A percentile compares a stretch with the other conserved stretches of the same genome.
Evolutionary conservation across 2,113 vertebrate species (phyloP).

Genomic region (Ciconia stormi): DNA sequence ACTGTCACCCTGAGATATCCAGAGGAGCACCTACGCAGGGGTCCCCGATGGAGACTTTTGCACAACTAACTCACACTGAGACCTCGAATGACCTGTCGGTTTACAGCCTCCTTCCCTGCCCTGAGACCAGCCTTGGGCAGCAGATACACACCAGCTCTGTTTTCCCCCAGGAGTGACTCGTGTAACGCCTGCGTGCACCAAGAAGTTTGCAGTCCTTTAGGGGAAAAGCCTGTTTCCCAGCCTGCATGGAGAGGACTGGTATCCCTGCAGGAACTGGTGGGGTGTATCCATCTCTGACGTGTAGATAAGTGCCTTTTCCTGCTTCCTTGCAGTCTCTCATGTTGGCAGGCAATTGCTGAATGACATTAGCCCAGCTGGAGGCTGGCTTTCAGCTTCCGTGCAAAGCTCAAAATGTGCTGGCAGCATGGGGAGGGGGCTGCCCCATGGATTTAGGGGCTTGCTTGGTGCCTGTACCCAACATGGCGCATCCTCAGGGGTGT

Average conservation of each 20-base stretch:
- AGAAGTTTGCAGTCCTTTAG: not conserved
- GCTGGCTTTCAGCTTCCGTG: not conserved
- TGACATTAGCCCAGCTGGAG: slow-evolving; percentile 41
- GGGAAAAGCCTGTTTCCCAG: not conserved
- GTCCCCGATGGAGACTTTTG: not conserved
- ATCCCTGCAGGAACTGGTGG: slow-evolving; percentile 38
- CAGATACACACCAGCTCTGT: not conserved
- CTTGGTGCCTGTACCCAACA: not conserved
- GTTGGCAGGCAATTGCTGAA: not conserved
- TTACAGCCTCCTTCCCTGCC: not conserved
- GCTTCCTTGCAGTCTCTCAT: not conserved
- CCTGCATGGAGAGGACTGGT: not conserved
- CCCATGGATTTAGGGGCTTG: not conserved
- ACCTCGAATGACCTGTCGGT: not conserved
- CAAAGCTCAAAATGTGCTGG: not conserved
- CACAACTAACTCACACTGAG: not conserved
- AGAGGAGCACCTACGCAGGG: accelerated
- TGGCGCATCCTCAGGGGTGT: accelerated
- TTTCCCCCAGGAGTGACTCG: not conserved
- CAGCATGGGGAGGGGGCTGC: not conserved
- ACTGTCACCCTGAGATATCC: not conserved
- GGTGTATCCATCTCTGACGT: not conserved
- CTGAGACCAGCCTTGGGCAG: not conserved
- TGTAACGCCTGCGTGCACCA: not conserved
- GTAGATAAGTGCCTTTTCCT: slow-evolving; percentile 20